These are phyloP conservation scores for Idaea dimidiata DNA, from an alignment of 2,888 invertebrate species.

Conservation along the genomic window DNA sequence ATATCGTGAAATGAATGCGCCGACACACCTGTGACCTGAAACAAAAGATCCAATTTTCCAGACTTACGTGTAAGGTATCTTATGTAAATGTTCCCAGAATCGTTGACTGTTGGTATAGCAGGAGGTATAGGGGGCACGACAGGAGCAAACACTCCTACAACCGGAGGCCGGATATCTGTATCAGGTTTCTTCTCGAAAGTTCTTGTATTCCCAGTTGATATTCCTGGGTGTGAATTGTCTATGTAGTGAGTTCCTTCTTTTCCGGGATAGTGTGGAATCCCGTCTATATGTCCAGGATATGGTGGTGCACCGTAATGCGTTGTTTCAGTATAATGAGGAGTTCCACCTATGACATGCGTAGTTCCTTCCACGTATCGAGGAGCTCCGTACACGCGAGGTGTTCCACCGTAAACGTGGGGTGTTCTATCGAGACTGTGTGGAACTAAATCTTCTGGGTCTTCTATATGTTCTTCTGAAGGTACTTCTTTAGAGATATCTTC, in stretches of 20 bases:
- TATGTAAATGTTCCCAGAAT: slow-evolving; percentile 61
- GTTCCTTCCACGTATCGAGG: slow-evolving; percentile 2
- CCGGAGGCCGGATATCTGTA: slow-evolving; percentile 28
- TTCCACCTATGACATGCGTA: slow-evolving; percentile 20
- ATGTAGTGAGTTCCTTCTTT: slow-evolving; percentile 2
- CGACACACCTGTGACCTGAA: slow-evolving; percentile 46
- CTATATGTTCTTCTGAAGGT: slow-evolving; percentile 25
- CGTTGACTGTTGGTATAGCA: slow-evolving; percentile 56
- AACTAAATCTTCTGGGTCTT: slow-evolving; percentile 17
- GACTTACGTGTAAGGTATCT: slow-evolving; percentile 76
- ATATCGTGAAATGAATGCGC: no score
- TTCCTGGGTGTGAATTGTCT: slow-evolving; percentile 4
- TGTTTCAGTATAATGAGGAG: slow-evolving; percentile 18
- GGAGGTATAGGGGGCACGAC: slow-evolving; percentile 38
- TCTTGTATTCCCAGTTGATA: slow-evolving; percentile 7
- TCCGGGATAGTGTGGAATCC: not conserved
- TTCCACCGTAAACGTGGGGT: slow-evolving; percentile 6
- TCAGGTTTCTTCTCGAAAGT: slow-evolving; percentile 21
- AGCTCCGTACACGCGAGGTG: not conserved
- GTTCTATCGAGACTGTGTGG: slow-evolving; percentile 19
- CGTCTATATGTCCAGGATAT: slow-evolving; percentile 5
- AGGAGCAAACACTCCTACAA: slow-evolving; percentile 43
- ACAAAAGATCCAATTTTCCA: slow-evolving; percentile 44
- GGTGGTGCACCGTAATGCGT: slow-evolving; percentile 16
- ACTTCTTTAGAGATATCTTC: slow-evolving; percentile 24